phyloP scores from a whole-genome alignment of 2,113 vertebrate genomes.

The Austrofundulus limnaeus region DNA sequence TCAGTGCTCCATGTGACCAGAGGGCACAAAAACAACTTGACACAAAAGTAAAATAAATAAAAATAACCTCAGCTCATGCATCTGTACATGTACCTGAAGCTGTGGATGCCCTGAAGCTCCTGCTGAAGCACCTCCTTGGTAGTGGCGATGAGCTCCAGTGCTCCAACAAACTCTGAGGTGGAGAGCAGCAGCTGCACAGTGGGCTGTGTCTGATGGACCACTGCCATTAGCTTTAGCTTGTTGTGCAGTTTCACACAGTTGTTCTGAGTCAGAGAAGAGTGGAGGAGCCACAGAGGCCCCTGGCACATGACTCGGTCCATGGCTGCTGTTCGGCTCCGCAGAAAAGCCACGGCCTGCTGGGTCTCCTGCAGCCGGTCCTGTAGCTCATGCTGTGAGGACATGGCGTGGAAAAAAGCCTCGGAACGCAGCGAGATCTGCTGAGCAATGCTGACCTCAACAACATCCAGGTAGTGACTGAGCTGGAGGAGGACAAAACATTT shows the following conservation, averaged over 20 bases:
- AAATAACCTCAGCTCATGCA: too few relatives aligned
- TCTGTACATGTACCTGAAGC: slow-evolving; percentile 84
- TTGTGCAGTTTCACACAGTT: slow-evolving; percentile 91
- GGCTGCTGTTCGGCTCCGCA: slow-evolving; percentile 88
- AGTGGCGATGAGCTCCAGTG: slow-evolving; percentile 96
- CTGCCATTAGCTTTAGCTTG: slow-evolving; percentile 97
- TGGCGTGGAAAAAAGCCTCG: slow-evolving; percentile 98
- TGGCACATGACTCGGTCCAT: slow-evolving; percentile 93
- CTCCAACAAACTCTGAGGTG: slow-evolving; percentile 94
- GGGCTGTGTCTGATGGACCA: slow-evolving; percentile 98
- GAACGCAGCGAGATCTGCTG: slow-evolving; percentile 98
- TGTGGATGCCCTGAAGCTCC: slow-evolving; percentile 96
- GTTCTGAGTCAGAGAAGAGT: slow-evolving; percentile 86
- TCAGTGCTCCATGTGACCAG: too few relatives aligned
- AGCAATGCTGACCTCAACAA: slow-evolving; percentile 98
- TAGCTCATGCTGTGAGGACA: slow-evolving; percentile 98
- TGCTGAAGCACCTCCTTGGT: slow-evolving; percentile 98
- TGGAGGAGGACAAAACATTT: too few relatives aligned
- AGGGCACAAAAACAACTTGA: too few relatives aligned
- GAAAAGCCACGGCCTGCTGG: slow-evolving; percentile 87
- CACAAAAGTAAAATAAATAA: too few relatives aligned
- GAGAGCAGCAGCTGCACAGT: slow-evolving; percentile 96
- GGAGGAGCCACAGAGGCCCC: slow-evolving; percentile 88
- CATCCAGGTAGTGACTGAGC: slow-evolving; percentile 98
- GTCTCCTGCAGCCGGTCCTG: slow-evolving; percentile 97